Base-by-base conservation (phyloP, 2,797 vertebrate genomes). In the Melopsittacus undulatus region DNA sequence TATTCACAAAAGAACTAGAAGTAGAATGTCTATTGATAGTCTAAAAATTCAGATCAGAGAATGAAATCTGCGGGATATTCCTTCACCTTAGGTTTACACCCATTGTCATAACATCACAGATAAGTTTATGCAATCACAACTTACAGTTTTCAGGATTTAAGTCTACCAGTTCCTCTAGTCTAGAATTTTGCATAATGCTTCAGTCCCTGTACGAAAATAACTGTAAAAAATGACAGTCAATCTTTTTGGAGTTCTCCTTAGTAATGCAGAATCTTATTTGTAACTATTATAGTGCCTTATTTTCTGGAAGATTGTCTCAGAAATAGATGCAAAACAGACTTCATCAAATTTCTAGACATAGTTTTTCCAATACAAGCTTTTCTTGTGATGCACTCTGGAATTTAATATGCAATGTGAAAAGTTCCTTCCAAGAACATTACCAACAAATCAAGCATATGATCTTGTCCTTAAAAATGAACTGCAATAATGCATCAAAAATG, bases 381-480 rank as follows among this genome's bases (percentile, higher is more conserved):
- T 70, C 75, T 68, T 89, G 73, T 16, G 40, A 90, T 48, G 70
- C n/a, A 61, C 59, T 87, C 67, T 36, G 57, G 51, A 48, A 92
- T 94, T 97, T 87, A 95, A 90, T 96, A 95, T 43, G 62, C 68
- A 82, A 94, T 90, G 91, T 83, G 89, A 75, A 83, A 96, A 95
- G 79, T 83, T 96, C 67, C 80, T 92, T 95, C 86, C 83, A 86
- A 91, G 83, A 95, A 57, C 30, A 90, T 32, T 68, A 91, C 67
- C 83, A 88, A 94, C 70, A 97, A 93, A 84, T 82, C 67, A 91
- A 6, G 26, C 52, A 38, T 46, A 62, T 11, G 34, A 91, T 64
- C 46, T 83, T 72, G 64, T 67, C 87, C 90, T 95, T 89, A 96
- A 96, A 95, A 92, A 95, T 5, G 5, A 92, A 92, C 87, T 92